These are phyloP conservation scores for Scaptomyza graminum DNA, from an alignment of 1,140 invertebrate species.

Conservation along the genomic window DNA sequence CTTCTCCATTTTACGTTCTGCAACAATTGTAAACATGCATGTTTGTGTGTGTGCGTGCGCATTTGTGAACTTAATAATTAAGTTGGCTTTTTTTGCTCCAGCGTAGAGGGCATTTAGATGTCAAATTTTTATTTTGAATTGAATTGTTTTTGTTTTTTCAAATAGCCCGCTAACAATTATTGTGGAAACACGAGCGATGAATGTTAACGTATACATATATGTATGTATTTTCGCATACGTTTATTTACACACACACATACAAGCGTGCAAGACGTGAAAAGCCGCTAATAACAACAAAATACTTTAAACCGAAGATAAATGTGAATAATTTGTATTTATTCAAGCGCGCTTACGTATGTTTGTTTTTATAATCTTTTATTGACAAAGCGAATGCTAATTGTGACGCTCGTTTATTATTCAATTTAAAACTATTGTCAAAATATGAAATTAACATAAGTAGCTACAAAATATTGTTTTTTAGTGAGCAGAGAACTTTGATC, in stretches of 20 bases:
- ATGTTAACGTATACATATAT: not conserved
- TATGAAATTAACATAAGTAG: not conserved
- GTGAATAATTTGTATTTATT: too few relatives aligned
- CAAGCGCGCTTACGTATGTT: not conserved
- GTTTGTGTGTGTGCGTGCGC: not conserved
- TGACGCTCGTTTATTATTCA: not conserved
- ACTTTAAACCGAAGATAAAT: not conserved
- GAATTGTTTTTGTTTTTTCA: not conserved
- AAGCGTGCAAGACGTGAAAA: not conserved
- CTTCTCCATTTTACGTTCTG: not conserved
- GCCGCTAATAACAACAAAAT: not conserved
- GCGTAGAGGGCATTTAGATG: conserved; percentile 64
- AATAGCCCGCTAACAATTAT: not conserved
- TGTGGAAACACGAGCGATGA: not conserved
- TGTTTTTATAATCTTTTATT: not conserved
- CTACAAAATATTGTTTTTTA: not conserved
- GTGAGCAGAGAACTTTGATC: not conserved
- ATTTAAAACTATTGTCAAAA: conserved; percentile 2
- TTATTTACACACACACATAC: not conserved
- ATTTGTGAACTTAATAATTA: not conserved
- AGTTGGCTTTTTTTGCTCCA: not conserved
- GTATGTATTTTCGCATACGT: not conserved
- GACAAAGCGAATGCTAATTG: not conserved
- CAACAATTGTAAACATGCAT: not conserved
- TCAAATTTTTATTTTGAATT: conserved; percentile 40